Evolutionary conservation across 2,113 vertebrate genomes (phyloP).

Genomic region (Antigone vipio): DNA sequence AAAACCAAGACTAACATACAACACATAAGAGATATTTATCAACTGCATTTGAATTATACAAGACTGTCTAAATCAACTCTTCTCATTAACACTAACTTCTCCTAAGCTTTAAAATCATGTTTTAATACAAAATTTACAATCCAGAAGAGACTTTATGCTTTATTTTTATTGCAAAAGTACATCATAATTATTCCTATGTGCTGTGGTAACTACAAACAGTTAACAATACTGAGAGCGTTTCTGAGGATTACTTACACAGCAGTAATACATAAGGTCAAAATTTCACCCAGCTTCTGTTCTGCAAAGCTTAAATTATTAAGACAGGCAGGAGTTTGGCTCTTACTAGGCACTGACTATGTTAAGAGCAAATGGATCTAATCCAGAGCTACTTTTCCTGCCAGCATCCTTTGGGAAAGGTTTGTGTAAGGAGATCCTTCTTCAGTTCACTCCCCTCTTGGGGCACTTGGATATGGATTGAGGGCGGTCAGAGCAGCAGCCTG

Average conservation of each 20-base stretch:
- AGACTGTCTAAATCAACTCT: not conserved
- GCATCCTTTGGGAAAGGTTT: not conserved
- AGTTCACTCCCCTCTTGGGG: not conserved
- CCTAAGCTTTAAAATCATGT: not conserved
- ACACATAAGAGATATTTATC: not conserved
- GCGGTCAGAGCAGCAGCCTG: not conserved
- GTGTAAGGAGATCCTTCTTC: not conserved
- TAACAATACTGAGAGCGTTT: not conserved
- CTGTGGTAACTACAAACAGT: not conserved
- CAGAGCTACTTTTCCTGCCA: conserved; percentile 23
- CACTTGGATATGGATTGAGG: not conserved
- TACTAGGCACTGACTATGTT: conserved; percentile 22
- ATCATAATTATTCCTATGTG: not conserved
- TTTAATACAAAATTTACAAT: not conserved
- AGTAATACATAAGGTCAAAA: conserved; percentile 36
- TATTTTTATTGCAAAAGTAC: not conserved
- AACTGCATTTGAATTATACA: not conserved
- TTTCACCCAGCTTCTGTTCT: conserved; percentile 31
- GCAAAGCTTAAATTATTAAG: conserved; percentile 54
- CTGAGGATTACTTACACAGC: conserved; percentile 22
- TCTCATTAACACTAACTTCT: not conserved
- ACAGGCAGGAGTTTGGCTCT: conserved; percentile 40
- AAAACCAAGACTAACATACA: not conserved
- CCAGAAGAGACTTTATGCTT: not conserved
- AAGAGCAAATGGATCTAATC: conserved; percentile 42